phyloP scores from a whole-genome alignment of 1,140 invertebrate species.

The Caenorhabditis latens region DNA sequence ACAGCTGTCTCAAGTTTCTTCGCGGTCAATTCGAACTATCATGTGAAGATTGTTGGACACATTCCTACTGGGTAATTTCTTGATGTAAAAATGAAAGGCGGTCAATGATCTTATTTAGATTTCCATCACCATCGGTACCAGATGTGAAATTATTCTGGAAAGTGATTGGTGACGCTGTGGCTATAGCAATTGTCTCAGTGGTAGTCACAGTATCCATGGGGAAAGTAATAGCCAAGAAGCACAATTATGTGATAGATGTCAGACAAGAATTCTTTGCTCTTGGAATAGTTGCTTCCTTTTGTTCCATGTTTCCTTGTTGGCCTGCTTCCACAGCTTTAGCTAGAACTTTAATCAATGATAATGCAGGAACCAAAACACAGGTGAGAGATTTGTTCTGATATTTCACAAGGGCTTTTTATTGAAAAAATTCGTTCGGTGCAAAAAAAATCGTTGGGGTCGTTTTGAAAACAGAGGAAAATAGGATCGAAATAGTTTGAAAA shows the following conservation, averaged over 20 bases:
- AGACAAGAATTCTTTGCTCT: slow-evolving; percentile 78
- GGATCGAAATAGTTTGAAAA: background rate
- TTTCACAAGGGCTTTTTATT: background rate
- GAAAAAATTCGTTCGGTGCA: background rate
- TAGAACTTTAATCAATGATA: slow-evolving; percentile 63
- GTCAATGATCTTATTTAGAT: slow-evolving; percentile 44
- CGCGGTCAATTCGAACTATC: slow-evolving; percentile 76
- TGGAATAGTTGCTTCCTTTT: slow-evolving; percentile 52
- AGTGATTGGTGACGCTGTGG: slow-evolving; percentile 76
- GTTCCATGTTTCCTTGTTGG: slow-evolving; percentile 65
- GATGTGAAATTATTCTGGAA: slow-evolving; percentile 69
- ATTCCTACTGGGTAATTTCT: slow-evolving; percentile 79
- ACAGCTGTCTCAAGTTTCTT: slow-evolving; percentile 78
- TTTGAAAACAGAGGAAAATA: background rate
- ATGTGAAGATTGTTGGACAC: slow-evolving; percentile 78
- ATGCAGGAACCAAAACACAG: slow-evolving; percentile 63
- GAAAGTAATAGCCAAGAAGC: slow-evolving; percentile 80
- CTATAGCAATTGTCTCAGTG: slow-evolving; percentile 80
- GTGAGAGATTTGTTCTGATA: background rate
- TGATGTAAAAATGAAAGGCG: background rate
- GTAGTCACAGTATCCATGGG: slow-evolving; percentile 81
- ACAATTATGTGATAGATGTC: slow-evolving; percentile 80
- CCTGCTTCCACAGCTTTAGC: slow-evolving; percentile 60
- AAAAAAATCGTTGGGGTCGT: background rate
- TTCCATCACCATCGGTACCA: slow-evolving; percentile 75